Conservation (phyloP, 2,113 vertebrate genomes). For the Tapirus terrestris region DNA sequence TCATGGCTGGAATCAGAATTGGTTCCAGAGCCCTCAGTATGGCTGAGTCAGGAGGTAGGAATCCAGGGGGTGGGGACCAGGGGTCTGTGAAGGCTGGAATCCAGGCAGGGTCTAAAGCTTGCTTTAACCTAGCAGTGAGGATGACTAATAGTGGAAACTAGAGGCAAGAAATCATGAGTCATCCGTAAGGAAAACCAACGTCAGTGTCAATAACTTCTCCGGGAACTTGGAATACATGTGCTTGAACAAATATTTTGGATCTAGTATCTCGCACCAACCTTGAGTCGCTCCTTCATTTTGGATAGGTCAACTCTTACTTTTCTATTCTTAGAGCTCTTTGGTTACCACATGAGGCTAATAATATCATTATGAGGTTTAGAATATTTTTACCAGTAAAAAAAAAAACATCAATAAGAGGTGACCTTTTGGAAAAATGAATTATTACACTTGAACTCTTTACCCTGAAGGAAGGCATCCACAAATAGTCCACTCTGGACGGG, state of each 20-base stretch:
- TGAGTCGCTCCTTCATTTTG: background rate
- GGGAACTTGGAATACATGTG: conserved; percentile 57
- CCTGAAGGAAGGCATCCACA: background rate
- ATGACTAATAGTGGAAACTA: conserved; percentile 63
- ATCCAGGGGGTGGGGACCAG: background rate
- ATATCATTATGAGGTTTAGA: background rate
- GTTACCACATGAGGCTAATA: background rate
- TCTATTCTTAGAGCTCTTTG: background rate
- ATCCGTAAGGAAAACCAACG: conserved; percentile 7
- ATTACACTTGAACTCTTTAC: background rate
- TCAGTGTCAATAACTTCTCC: conserved; percentile 37
- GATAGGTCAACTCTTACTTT: background rate
- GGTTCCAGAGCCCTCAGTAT: background rate
- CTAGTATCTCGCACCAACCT: background rate
- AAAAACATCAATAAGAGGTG: background rate
- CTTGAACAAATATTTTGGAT: conserved; percentile 56
- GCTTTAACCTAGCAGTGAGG: background rate
- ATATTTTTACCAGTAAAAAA: conserved; percentile 9
- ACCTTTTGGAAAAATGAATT: conserved; percentile 29
- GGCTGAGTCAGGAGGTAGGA: background rate
- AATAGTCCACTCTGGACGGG: background rate
- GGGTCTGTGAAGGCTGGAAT: background rate
- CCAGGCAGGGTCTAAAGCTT: background rate
- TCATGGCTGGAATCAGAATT: background rate
- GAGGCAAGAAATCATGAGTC: conserved; percentile 70